Evolutionary conservation across 1,140 invertebrate species (phyloP).

Genomic region (Drosophila bocqueti): DNA sequence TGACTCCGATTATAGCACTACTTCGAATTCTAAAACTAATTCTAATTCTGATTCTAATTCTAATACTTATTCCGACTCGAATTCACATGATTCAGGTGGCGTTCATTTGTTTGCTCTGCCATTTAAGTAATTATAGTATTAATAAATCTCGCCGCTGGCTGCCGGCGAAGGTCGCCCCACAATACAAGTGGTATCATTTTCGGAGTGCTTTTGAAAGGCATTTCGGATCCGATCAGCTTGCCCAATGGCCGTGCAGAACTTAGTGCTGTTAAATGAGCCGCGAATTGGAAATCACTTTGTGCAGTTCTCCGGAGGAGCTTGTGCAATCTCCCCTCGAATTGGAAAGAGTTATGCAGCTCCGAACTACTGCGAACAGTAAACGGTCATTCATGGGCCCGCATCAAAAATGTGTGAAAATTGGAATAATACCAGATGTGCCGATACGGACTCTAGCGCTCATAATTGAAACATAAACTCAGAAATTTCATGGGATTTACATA

Average conservation of each 20-base stretch:
- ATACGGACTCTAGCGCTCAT: constrained; percentile 21
- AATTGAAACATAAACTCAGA: constrained; percentile 32
- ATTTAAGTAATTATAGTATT: constrained; percentile 40
- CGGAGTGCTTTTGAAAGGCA: constrained; percentile 42
- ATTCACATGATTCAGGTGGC: constrained; percentile 23
- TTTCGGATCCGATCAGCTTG: constrained; percentile 32
- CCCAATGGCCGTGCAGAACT: constrained; percentile 45
- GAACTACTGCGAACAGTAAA: background rate
- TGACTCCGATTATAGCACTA: background rate
- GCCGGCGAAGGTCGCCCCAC: constrained; percentile 27
- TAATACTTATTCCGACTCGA: constrained; percentile 2
- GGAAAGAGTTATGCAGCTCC: background rate
- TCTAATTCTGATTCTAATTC: constrained; percentile 5
- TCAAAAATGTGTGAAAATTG: constrained; percentile 27
- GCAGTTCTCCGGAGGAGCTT: constrained; percentile 9
- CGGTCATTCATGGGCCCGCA: constrained; percentile 7
- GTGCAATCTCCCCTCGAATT: constrained; percentile 13
- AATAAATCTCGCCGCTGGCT: constrained; percentile 36
- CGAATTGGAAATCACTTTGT: constrained; percentile 42
- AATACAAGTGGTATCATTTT: constrained; percentile 29
- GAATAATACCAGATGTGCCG: constrained; percentile 2
- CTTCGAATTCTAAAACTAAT: background rate
- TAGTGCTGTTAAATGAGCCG: constrained; percentile 39
- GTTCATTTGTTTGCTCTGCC: constrained; percentile 28
- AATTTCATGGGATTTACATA: constrained; percentile 33